Base-by-base conservation (phyloP, 2,113 vertebrate genomes). In the Speoplatyrhinus poulsoni region DNA sequence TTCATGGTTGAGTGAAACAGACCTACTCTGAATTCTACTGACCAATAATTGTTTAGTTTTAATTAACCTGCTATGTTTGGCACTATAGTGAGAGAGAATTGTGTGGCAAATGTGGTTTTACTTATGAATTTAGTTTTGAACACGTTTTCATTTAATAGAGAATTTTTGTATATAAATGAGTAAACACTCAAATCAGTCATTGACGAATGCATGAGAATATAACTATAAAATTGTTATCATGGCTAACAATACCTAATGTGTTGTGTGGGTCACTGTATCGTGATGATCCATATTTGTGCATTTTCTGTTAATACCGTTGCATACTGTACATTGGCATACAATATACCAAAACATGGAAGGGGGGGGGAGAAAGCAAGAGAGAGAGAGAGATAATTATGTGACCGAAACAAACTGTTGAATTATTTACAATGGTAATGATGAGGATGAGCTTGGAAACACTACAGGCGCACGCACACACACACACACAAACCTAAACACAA, bases 171-270 rank as follows among this genome's bases (percentile, higher is more conserved):
- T 54, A 71, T 72, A 65, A 26, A 36, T 12, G 4, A 85, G 77
- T 77, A 85, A 77, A 66, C 81, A 81, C 81, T 85, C 83, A 77
- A 70, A 83, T 70, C 63, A 76, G 67, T 83, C 81, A 85, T 72
- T n/a, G 77, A 55, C 59, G 76, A 73, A 65, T 83, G 80, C 84
- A 77, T 77, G 69, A 78, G 74, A 81, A 80, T 82, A 87, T 85
- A 70, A 82, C 82, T 69, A 75, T 82, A 90, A 26, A 87, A 89
- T 82, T 87, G 81, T 84, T 85, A 88, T 87, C 81, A 77, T 70
- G 82, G 60, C 82, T 79, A 69, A 54, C 60, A 65, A 71, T 75
- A 41, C 36, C 36, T 8, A 82, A 81, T 85, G 79, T 83, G 68
- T 57, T 82, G 77, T 52, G 48, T 73, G 77, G 69, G 69, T 72